phyloP scores from a whole-genome alignment of 2,888 invertebrate species.

The Omphaloscelis lunosa region DNA sequence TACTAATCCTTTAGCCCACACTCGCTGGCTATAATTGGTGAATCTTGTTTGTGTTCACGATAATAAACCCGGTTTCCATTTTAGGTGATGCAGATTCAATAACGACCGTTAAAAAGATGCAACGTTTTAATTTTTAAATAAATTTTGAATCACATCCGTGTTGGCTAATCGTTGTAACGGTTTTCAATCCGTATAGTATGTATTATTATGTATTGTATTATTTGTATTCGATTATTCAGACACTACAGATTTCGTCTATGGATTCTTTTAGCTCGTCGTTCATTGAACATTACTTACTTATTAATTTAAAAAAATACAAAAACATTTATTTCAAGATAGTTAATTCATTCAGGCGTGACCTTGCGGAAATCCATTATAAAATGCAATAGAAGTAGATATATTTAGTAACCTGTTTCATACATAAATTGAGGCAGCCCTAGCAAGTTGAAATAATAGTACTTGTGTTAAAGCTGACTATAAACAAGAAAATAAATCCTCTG shows the following conservation, averaged over 20 bases:
- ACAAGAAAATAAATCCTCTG: too few species aligned
- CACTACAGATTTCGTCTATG: background rate
- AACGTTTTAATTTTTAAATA: conserved; percentile 45
- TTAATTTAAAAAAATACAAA: too few species aligned
- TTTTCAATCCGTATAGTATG: conserved; percentile 53
- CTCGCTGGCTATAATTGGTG: conserved; percentile 78
- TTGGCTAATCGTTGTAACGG: conserved; percentile 54
- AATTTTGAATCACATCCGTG: conserved; percentile 48
- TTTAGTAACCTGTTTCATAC: too few species aligned
- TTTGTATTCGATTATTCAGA: background rate
- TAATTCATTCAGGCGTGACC: too few species aligned
- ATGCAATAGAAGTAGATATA: too few species aligned
- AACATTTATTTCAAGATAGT: too few species aligned
- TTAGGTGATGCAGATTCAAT: conserved; percentile 72
- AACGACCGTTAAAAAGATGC: conserved; percentile 62
- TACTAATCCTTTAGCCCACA: conserved; percentile 80
- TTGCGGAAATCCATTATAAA: too few species aligned
- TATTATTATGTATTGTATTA: background rate
- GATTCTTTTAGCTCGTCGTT: background rate
- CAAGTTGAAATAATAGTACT: too few species aligned
- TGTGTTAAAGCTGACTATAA: too few species aligned
- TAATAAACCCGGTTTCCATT: conserved; percentile 80
- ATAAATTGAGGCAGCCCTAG: too few species aligned
- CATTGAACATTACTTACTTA: background rate
- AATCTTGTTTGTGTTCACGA: conserved; percentile 74